Conservation (phyloP, 2,797 vertebrate genomes). For the Alouatta caraya region DNA sequence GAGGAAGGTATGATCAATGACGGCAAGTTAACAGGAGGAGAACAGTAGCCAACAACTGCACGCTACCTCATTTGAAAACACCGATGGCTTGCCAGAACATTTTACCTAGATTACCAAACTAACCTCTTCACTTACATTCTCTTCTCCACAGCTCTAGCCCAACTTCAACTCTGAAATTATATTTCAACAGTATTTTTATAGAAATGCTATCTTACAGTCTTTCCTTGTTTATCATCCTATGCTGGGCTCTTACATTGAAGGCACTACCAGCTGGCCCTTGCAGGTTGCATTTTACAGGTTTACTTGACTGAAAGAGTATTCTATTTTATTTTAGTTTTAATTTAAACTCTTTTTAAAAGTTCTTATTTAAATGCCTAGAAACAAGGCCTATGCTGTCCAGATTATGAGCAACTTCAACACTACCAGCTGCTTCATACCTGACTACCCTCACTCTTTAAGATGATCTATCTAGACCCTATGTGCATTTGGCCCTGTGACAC, state of each 20-base stretch:
- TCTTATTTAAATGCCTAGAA: constrained; percentile 34
- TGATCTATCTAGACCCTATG: background rate
- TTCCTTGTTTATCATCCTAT: background rate
- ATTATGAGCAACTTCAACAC: background rate
- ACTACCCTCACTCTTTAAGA: background rate
- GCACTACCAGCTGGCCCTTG: background rate
- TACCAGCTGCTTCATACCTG: background rate
- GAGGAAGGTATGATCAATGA: background rate
- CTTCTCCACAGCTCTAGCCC: background rate
- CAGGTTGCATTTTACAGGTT: background rate
- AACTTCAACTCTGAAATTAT: background rate
- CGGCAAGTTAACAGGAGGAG: background rate
- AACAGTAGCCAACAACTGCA: background rate
- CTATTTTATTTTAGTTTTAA: background rate
- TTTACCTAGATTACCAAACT: background rate
- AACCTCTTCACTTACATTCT: background rate
- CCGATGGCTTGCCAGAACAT: background rate
- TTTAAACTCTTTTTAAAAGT: background rate
- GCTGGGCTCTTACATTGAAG: background rate
- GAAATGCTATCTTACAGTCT: background rate
- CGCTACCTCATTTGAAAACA: background rate
- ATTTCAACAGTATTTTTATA: constrained; percentile 11
- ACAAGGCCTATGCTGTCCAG: background rate
- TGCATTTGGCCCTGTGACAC: background rate
- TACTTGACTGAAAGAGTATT: constrained; percentile 3